A percentile compares a stretch with the other conserved stretches of the same genome.
Evolutionary conservation across 2,888 invertebrate species (phyloP).

Genomic region (Cosmia pyralina): DNA sequence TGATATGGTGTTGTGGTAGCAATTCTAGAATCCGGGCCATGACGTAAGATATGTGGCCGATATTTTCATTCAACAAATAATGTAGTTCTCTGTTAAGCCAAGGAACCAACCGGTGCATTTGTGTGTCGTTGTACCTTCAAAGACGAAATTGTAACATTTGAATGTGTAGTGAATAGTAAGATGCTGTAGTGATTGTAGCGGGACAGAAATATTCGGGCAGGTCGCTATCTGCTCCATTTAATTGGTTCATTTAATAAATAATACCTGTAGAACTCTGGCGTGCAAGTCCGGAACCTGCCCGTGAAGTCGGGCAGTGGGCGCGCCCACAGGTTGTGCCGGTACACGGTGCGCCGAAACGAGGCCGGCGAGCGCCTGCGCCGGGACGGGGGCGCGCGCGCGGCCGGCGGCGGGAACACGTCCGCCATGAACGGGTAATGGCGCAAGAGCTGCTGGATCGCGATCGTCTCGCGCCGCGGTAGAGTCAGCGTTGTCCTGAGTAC

Average conservation of each 20-base stretch:
- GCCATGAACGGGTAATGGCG: slow-evolving; percentile 84
- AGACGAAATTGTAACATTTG: slow-evolving; percentile 26
- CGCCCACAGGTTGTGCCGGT: slow-evolving; percentile 94
- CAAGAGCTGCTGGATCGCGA: slow-evolving; percentile 91
- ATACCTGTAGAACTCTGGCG: slow-evolving; percentile 94
- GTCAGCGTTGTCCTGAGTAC: slow-evolving; percentile 92
- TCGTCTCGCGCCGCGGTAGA: slow-evolving; percentile 90
- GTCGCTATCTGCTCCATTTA: not conserved
- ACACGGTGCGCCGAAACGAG: slow-evolving; percentile 92
- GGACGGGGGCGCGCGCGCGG: slow-evolving; percentile 64
- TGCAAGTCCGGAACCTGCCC: slow-evolving; percentile 93
- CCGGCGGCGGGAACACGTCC: slow-evolving; percentile 70
- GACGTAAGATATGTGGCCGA: slow-evolving; percentile 92
- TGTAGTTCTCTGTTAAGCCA: slow-evolving; percentile 97
- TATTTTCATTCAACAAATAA: slow-evolving; percentile 92
- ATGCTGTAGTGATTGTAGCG: not conserved
- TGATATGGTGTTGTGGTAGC: slow-evolving; percentile 92
- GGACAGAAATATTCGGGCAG: not conserved
- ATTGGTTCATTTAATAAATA: not conserved
- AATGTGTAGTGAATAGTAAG: slow-evolving; percentile 5
- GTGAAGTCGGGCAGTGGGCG: slow-evolving; percentile 92
- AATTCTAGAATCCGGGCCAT: slow-evolving; percentile 92
- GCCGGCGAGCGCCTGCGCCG: slow-evolving; percentile 81
- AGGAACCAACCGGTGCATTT: slow-evolving; percentile 95
- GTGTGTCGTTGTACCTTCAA: slow-evolving; percentile 94